These are phyloP conservation scores for Apolygus lucorum DNA, from an alignment of 1,140 invertebrate genomes.

Conservation along the genomic window DNA sequence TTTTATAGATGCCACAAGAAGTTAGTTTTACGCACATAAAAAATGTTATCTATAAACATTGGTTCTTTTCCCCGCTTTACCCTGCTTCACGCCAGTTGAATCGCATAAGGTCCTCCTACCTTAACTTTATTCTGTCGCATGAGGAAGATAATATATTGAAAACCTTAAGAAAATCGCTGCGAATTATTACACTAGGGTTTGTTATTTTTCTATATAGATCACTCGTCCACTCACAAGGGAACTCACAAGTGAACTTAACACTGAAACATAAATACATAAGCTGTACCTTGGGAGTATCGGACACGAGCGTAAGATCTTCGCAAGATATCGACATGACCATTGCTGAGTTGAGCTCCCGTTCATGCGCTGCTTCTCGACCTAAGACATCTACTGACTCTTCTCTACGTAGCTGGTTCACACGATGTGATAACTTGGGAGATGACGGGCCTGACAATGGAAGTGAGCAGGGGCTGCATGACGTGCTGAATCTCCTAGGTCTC, in stretches of 20 bases:
- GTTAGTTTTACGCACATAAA: too few relatives aligned
- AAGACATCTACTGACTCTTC: slow-evolving; percentile 80
- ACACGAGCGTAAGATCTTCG: slow-evolving; percentile 73
- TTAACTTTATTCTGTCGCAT: too few relatives aligned
- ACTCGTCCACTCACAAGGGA: too few relatives aligned
- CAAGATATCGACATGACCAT: slow-evolving; percentile 86
- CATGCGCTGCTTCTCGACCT: slow-evolving; percentile 75
- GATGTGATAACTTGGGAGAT: slow-evolving; percentile 58
- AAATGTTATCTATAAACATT: too few relatives aligned
- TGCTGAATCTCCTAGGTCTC: slow-evolving; percentile 68
- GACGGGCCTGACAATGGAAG: slow-evolving; percentile 40
- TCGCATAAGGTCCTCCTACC: too few relatives aligned
- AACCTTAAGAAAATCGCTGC: too few relatives aligned
- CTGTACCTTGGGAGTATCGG: slow-evolving; percentile 41
- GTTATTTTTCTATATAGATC: too few relatives aligned
- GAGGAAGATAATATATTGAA: slow-evolving; percentile 1
- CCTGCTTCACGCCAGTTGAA: too few relatives aligned
- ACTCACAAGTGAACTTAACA: too few relatives aligned
- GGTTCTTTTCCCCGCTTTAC: too few relatives aligned
- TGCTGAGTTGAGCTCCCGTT: slow-evolving; percentile 73
- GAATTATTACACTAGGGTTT: too few relatives aligned
- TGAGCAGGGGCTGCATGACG: slow-evolving; percentile 72
- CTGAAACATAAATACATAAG: not conserved
- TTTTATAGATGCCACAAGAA: too few relatives aligned
- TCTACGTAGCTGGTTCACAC: slow-evolving; percentile 74